Evolutionary conservation across 2,797 vertebrate genomes (phyloP), one percentile per base, ranked within the genome.

Genomic region (Aselliscus stoliczkanus): DNA sequence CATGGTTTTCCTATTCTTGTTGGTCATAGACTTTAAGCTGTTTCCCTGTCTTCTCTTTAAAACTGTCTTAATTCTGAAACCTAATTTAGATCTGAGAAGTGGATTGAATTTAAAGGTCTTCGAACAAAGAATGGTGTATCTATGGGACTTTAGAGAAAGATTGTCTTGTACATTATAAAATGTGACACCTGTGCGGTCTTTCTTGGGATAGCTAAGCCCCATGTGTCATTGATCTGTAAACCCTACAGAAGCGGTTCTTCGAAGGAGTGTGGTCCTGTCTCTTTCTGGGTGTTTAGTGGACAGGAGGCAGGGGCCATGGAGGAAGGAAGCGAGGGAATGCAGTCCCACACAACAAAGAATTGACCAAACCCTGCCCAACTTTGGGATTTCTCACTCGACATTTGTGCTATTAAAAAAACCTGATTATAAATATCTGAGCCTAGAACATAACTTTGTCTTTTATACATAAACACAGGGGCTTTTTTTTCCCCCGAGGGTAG

Each of bases 351-450:
- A 81, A 34, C 42, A 56, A 80, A 82, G 87, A 77, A 56, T 54
- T 94, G 77, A 65, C 81, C 31, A 20, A 62, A 54, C 85, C 69
- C 92, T 94, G n/a, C 52, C 69, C n/a, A 42, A 4, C 27, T 93
- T 79, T 7, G 50, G 60, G 11, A 81, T 87, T 84, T 90, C 80
- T 89, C 69, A 65, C 0, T 15, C 37, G 50, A 73, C 64, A 69
- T 79, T 31, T 85, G 67, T 84, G 34, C 88, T 93, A 21, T 92
- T 93, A 80, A 91, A 80, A 91, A 93, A 85, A 80, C 47, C 42
- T 7, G 17, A 84, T 65, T 81, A 81, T 88, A 85, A 88, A 79
- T 84, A 88, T 83, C 70, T 76, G 64, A 93, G 73, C 77, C 62
- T 79, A 85, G n/a, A 90, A 50, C 20, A 65, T 70, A 75, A 64